Conservation (phyloP, 92 coral and sea anemone genomes). For the Paramuricea clavata region DNA sequence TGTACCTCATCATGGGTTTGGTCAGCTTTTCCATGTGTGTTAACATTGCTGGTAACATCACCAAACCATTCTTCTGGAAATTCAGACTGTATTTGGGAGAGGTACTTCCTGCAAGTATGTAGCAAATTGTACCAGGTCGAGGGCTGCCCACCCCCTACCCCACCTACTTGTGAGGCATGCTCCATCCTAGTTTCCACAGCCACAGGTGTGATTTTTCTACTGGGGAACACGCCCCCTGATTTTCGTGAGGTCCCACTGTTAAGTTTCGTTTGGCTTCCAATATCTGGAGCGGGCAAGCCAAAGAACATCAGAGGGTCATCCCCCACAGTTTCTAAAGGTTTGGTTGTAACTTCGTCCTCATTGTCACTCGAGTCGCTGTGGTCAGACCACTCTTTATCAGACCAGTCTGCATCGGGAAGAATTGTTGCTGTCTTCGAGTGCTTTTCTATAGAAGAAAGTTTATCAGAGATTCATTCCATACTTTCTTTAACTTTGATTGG, state of each 20-base stretch:
- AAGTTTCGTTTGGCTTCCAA: slow-evolving; percentile 54
- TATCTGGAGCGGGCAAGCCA: slow-evolving; percentile 93
- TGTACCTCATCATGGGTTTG: slow-evolving; percentile 64
- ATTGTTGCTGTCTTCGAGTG: neutral
- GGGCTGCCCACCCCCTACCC: neutral
- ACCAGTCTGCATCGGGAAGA: slow-evolving; percentile 10
- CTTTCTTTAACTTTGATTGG: neutral
- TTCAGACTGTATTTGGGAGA: slow-evolving; percentile 64
- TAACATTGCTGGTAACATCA: slow-evolving; percentile 60
- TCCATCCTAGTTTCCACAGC: neutral
- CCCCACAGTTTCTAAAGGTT: slow-evolving; percentile 40
- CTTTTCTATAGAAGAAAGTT: neutral
- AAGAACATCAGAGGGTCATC: slow-evolving; percentile 72
- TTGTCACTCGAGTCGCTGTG: slow-evolving; percentile 28
- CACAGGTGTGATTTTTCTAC: slow-evolving; percentile 7
- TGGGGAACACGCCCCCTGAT: neutral
- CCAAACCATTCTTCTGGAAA: slow-evolving; percentile 86
- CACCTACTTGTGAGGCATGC: neutral
- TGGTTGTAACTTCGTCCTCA: slow-evolving; percentile 30
- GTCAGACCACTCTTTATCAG: slow-evolving; percentile 41
- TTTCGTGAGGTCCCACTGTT: slow-evolving; percentile 19
- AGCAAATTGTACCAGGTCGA: neutral
- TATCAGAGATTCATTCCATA: neutral
- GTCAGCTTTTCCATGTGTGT: slow-evolving; percentile 43
- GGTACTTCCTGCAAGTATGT: slow-evolving; percentile 28